Conservation (phyloP, 2,797 vertebrate species). For the Spinus pinus region DNA sequence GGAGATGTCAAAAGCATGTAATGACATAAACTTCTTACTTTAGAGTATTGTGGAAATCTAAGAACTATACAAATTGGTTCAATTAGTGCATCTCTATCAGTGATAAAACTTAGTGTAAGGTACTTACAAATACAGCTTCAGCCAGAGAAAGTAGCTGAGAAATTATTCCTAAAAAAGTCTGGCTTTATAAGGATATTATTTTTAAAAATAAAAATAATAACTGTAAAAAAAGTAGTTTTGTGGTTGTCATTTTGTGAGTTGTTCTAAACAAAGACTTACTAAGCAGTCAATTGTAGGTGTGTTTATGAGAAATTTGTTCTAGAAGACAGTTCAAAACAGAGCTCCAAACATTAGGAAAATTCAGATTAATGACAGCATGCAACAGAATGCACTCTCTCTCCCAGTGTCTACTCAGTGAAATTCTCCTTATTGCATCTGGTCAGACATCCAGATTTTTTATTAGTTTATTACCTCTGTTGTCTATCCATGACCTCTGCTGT, state of each 20-base stretch:
- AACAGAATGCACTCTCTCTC: not conserved
- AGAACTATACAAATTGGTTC: not conserved
- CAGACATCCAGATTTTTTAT: not conserved
- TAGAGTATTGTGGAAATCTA: not conserved
- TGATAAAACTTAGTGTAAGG: not conserved
- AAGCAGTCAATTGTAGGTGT: not conserved
- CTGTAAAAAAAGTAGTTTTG: not conserved
- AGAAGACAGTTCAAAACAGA: not conserved
- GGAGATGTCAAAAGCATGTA: accelerated
- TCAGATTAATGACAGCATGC: not conserved
- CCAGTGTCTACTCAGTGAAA: not conserved
- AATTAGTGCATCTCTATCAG: not conserved
- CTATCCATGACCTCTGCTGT: conserved; percentile 78
- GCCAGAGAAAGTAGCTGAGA: not conserved
- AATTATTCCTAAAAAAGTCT: not conserved
- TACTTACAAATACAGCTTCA: not conserved
- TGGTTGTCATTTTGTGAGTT: not conserved
- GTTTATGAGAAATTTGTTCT: not conserved
- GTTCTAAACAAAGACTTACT: not conserved
- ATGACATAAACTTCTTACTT: not conserved
- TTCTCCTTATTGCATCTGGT: not conserved
- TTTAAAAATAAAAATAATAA: not conserved
- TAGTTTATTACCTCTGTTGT: conserved; percentile 81
- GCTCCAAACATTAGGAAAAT: not conserved
- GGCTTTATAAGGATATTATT: not conserved